Evolutionary conservation across 2,888 invertebrate species (phyloP), one percentile per base, ranked within the genome.

Genomic region (Biston stratarius): DNA sequence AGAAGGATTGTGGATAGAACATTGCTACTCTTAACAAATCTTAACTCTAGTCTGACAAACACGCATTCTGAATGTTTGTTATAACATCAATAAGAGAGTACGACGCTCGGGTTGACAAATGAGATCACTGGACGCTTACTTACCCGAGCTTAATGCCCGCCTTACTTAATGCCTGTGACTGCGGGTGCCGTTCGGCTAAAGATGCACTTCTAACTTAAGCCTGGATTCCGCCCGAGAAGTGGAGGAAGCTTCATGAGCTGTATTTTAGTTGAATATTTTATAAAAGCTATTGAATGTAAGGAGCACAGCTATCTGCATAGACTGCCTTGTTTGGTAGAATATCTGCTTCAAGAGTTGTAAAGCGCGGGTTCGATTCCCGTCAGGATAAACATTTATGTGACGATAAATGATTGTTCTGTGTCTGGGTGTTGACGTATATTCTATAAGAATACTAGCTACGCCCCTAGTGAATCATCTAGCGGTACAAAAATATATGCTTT

Each of bases 71-170:
- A 36, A 6, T 53, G 14, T 38, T 3, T 38, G 14, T 8, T 36
- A 42, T 33, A 5, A 12, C 12, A 49, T 49, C 33, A 8, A 34
- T 10, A n/a, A 51, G n/a, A 51, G 33, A 42, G 12, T 9, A 33
- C 33, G n/a, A 42, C 12, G 55, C 42, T 33, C 33, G 42, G 52
- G 5, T 74, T 70, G 70, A 71, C 42, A 55, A 42, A 55, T 44
- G 55, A 42, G 42, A 33, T 55, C 73, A 72, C 45, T 40, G 42
- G 55, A 42, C 42, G 8, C 33, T 42, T 42, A 55, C 36, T 48
- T 48, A 33, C n/a, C 55, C 55, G 55, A 40, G 42, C 38, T 38
- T 36, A 61, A 53, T 53, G 53, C 47, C 53, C 47, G 44, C 61
- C 45, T 52, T 36, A 9, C 55, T 55, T 55, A 42, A 48, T 56